phyloP scores from a whole-genome alignment of 2,888 invertebrate species.

The Teleiodes luculella region DNA sequence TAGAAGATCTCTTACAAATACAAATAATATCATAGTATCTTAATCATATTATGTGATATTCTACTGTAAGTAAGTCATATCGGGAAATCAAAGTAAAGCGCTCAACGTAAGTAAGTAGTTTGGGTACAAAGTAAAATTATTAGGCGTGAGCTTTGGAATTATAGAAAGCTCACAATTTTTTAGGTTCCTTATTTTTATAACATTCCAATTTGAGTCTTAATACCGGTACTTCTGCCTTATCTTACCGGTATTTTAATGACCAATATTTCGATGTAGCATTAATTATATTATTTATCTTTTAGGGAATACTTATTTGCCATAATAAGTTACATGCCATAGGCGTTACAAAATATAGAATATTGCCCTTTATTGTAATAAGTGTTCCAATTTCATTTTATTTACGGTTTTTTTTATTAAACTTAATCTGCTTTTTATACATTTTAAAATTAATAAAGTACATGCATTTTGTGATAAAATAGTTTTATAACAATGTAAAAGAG shows the following conservation, averaged over 20 bases:
- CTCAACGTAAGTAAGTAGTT: slow-evolving; percentile 21
- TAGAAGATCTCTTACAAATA: not conserved
- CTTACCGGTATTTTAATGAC: not conserved
- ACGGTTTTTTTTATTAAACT: not conserved
- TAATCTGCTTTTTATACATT: not conserved
- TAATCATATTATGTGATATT: slow-evolving; percentile 31
- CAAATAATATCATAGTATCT: slow-evolving; percentile 1
- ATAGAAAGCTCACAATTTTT: not conserved
- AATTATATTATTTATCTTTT: slow-evolving; percentile 6
- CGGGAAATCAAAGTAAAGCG: slow-evolving; percentile 23
- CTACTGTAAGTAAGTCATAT: slow-evolving; percentile 29
- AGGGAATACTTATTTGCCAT: slow-evolving; percentile 15
- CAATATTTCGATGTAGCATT: not conserved
- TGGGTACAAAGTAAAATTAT: slow-evolving; percentile 13
- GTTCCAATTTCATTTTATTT: not conserved
- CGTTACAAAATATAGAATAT: not conserved
- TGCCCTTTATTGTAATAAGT: not conserved
- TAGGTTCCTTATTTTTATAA: slow-evolving; percentile 2
- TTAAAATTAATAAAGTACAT: too few species aligned
- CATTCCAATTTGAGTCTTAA: slow-evolving; percentile 21
- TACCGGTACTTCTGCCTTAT: slow-evolving; percentile 22
- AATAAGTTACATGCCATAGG: slow-evolving; percentile 3
- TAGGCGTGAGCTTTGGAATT: not conserved
- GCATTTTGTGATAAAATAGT: too few species aligned
- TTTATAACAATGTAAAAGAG: not conserved